These are phyloP conservation scores for Neoseiulus cucumeris DNA, from an alignment of 1,140 invertebrate species.

Conservation along the genomic window DNA sequence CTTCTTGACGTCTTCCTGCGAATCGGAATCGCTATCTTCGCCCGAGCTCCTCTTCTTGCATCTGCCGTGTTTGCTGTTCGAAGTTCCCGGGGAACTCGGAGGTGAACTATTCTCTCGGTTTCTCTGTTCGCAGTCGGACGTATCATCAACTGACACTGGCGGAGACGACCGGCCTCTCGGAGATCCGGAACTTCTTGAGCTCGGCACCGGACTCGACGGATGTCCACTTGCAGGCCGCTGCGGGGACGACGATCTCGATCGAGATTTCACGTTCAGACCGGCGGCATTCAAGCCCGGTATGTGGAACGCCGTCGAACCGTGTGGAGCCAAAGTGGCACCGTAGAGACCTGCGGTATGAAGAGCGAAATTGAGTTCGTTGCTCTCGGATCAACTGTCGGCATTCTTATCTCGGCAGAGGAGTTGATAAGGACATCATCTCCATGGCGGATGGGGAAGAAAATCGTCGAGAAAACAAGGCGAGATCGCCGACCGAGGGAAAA, in stretches of 20 bases:
- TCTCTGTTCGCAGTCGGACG: background rate
- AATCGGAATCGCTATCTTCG: background rate
- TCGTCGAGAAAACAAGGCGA: no score
- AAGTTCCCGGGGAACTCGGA: background rate
- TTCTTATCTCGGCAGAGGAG: background rate
- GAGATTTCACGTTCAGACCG: background rate
- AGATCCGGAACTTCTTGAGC: background rate
- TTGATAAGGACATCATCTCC: no score
- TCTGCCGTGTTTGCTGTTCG: background rate
- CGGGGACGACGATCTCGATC: background rate
- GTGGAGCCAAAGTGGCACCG: background rate
- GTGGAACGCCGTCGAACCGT: slow-evolving; percentile 9
- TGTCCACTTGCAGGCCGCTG: background rate
- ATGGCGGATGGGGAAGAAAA: no score
- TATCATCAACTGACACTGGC: slow-evolving; percentile 1
- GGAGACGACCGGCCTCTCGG: background rate
- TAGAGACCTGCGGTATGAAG: background rate
- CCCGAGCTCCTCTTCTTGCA: background rate
- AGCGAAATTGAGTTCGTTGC: background rate
- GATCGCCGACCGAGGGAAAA: no score
- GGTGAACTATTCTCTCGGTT: background rate
- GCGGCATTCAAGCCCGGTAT: background rate
- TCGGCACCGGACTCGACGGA: background rate
- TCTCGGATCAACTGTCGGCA: background rate
- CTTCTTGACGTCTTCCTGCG: background rate